Evolutionary conservation across 2,113 vertebrate genomes (phyloP).

Genomic region (Chinchilla lanigera): DNA sequence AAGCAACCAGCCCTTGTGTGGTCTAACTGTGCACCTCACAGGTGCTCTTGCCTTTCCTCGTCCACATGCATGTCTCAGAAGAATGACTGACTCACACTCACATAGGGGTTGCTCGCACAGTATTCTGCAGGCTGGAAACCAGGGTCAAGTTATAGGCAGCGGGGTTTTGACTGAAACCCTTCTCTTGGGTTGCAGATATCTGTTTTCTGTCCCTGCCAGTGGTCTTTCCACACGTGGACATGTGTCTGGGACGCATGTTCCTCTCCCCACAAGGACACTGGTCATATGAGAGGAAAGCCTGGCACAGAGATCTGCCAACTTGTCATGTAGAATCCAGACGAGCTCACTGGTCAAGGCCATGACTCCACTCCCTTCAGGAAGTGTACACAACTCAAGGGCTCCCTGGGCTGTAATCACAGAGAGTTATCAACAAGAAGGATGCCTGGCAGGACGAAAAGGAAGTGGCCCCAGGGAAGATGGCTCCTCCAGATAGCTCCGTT

Average conservation of each 20-base stretch:
- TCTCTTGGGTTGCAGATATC: neutral
- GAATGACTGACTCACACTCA: accelerated
- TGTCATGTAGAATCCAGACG: neutral
- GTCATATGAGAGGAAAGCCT: no score
- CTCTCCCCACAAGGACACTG: neutral
- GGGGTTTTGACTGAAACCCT: neutral
- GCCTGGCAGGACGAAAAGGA: accelerated
- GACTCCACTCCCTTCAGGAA: no score
- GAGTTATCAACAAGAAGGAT: accelerated
- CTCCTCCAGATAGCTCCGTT: no score
- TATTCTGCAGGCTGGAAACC: neutral
- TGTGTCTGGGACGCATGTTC: neutral
- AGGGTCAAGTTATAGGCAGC: neutral
- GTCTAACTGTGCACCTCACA: neutral
- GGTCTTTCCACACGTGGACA: no score
- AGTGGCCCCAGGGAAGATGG: accelerated
- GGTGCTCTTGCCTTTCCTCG: neutral
- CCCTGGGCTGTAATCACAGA: neutral
- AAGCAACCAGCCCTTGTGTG: no score
- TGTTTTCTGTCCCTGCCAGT: neutral
- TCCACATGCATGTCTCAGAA: no score
- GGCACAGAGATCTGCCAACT: neutral
- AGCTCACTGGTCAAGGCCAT: neutral
- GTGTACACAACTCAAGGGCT: neutral
- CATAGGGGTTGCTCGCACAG: no score